phyloP scores from a whole-genome alignment of 2,888 invertebrate species.

The Drosophila pseudotakahashii region DNA sequence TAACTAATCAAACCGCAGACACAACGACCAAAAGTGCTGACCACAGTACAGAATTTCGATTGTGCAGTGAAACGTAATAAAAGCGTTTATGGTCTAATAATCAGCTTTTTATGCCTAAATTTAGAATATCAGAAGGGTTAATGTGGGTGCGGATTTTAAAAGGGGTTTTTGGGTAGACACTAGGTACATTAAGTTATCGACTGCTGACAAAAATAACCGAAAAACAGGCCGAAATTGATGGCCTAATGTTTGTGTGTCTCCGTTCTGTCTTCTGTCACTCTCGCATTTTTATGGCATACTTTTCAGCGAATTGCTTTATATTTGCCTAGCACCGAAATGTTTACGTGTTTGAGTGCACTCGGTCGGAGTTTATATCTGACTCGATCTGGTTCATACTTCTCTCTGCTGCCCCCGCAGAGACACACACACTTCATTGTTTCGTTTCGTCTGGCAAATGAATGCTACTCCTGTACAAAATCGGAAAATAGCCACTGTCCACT shows the following conservation, averaged over 20 bases:
- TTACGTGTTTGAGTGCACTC: conserved; percentile 50
- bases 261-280: conserved; percentile 1
- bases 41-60: conserved; percentile 51
- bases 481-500: conserved; percentile 24
- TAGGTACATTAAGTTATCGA: conserved; percentile 65
- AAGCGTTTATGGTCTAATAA: conserved; percentile 45
- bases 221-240: conserved; percentile 31
- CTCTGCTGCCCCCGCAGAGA: neutral
- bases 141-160: neutral
- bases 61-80: conserved; percentile 57
- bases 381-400: conserved; percentile 22
- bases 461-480: conserved; percentile 17
- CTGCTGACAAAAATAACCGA: conserved; percentile 66
- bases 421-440: neutral
- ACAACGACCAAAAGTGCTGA: conserved; percentile 24
- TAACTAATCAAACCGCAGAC: conserved; percentile 36
- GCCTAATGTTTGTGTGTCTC: conserved; percentile 11
- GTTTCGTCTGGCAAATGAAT: conserved; percentile 25
- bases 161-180: neutral
- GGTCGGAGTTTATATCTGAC: conserved; percentile 60
- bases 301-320: conserved; percentile 40
- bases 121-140: conserved; percentile 25
- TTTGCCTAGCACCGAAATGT: conserved; percentile 30
- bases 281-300: conserved; percentile 54
- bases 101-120: conserved; percentile 32